A percentile compares a stretch with the other conserved stretches of the same genome.
Evolutionary conservation across 2,888 invertebrate species (phyloP).

Genomic region (Eristalis arbustorum): DNA sequence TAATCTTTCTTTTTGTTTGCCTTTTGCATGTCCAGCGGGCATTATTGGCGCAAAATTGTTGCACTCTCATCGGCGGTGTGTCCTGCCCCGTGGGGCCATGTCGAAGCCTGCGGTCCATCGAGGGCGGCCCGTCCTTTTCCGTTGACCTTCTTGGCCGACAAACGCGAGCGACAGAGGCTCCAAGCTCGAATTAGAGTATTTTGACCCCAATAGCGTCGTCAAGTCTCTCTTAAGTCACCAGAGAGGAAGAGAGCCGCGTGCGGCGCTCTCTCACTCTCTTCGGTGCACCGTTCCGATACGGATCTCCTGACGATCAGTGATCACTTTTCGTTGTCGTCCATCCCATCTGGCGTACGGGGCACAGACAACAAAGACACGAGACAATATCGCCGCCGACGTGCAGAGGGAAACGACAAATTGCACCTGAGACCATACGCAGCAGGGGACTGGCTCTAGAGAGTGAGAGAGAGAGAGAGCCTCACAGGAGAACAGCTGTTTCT

Average conservation of each 20-base stretch:
- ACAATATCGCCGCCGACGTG: background rate
- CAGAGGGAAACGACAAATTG: constrained; percentile 26
- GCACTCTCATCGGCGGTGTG: background rate
- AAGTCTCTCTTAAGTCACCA: constrained; percentile 23
- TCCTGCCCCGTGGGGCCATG: background rate
- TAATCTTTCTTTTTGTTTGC: constrained; percentile 1
- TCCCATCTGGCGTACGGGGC: background rate
- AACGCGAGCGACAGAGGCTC: background rate
- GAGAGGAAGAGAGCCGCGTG: too few species aligned
- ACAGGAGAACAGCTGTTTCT: constrained; percentile 41
- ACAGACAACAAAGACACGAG: constrained; percentile 11
- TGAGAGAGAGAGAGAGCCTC: background rate
- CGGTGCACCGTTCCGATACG: background rate
- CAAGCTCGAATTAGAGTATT: constrained; percentile 25
- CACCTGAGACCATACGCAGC: constrained; percentile 36
- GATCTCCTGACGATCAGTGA: background rate
- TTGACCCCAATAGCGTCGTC: constrained; percentile 44
- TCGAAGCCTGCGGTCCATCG: background rate
- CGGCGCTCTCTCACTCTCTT: background rate
- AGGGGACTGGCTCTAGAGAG: background rate
- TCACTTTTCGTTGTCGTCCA: background rate
- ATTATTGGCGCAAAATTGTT: background rate
- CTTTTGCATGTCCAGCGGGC: background rate
- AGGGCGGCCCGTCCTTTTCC: background rate
- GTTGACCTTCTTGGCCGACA: constrained; percentile 34